Evolutionary conservation across 2,113 vertebrate species (phyloP), one percentile per base, ranked within the genome.

Genomic region (Pterophyllum scalare): DNA sequence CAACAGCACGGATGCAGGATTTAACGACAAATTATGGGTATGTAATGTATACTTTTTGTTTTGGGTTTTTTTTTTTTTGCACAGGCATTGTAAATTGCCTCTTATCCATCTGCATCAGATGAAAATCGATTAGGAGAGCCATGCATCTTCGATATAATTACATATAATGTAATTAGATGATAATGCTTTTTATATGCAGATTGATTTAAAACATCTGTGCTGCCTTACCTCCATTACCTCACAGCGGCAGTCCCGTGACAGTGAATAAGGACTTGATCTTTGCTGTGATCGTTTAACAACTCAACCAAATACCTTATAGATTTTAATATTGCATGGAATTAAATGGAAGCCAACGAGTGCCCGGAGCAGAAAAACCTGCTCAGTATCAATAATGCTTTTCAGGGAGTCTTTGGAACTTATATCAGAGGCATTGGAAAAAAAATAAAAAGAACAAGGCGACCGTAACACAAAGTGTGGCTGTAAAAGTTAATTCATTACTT

Each of bases 311-410:
- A 38, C 58, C 13, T 59, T 79, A 82, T 76, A 2, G 65, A 82
- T 85, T 88, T 81, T 78, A 60, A 79, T 79, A 65, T 49, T 40
- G 40, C 77, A 17, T 60, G 54, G 65, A 59, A 49, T 40, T 74
- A 61, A 81, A 78, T 77, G 38, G 54, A 70, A 59, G 52, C 58
- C 58, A 52, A 14, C 59, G 65, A 59, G 61, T 22, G 17, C 64
- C 64, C 76, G 33, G 31, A 60, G 67, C 65, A 75, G 46, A 31
- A n/a, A 72, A 54, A n/a, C 60, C 14, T 10, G 38, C 22, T n/a
- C 59, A 0, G 75, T 46, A 31, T 76, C 85, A 81, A 70, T 81
- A 57, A 40, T 19, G 31, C 62, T 43, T 67, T 59, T 59, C 78
- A 49, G n/a, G 46, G 26, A 64, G 26, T 79, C 58, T 13, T 8